Conservation (phyloP, 2,888 invertebrate genomes). For the Dysmachus trigonus region DNA sequence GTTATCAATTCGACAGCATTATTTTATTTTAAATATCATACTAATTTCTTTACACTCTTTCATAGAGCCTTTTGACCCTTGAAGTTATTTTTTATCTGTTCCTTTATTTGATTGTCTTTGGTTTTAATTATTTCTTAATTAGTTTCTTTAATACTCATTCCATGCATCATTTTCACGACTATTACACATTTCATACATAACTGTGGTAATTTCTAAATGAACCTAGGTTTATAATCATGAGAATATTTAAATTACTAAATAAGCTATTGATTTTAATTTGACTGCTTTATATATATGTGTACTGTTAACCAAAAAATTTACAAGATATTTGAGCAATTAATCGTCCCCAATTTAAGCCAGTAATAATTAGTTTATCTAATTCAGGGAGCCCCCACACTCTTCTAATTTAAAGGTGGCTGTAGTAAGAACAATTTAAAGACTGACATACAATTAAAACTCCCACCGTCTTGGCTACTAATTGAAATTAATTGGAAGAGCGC, state of each 20-base stretch:
- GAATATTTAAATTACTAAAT: background rate
- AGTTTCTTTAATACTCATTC: no score
- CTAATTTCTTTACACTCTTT: no score
- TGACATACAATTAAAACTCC: conserved; percentile 11
- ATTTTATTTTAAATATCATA: no score
- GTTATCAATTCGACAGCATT: no score
- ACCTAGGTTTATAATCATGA: no score
- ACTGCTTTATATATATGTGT: background rate
- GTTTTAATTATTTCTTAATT: no score
- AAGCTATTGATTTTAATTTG: background rate
- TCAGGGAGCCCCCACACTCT: background rate
- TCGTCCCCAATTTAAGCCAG: background rate
- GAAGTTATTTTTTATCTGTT: no score
- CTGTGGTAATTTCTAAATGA: no score
- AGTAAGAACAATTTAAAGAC: background rate
- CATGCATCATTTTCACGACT: no score
- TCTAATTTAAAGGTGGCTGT: background rate
- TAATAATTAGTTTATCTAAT: background rate
- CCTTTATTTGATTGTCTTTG: no score
- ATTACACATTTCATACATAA: no score
- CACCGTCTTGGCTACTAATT: conserved; percentile 31
- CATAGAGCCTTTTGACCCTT: no score
- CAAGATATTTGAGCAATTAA: background rate
- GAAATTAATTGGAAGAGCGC: conserved; percentile 23
- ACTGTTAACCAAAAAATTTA: background rate